Evolutionary conservation across 1,140 invertebrate species (phyloP), one percentile per base, ranked within the genome.

Genomic region (Drosophila mayri): DNA sequence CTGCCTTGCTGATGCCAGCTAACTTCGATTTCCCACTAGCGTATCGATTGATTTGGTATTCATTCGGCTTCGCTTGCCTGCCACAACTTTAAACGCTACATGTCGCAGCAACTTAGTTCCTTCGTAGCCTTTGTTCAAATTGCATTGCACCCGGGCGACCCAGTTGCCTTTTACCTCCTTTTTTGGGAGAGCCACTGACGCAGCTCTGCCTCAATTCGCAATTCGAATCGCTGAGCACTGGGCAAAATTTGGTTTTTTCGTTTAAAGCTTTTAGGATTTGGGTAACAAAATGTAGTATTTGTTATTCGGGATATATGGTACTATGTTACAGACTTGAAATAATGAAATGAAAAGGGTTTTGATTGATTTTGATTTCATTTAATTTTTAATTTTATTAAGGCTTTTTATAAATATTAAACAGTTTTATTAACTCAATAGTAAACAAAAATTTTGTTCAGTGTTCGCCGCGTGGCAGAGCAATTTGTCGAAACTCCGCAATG

Each of bases 11-110:
- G 54, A 37, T 79, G 37, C 60, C 52, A 60, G 22, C 44, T 57
- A 68, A 72, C 75, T 79, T 87, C 79, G 84, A 87, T 84, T 80
- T 72, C 52, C 76, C 79, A 59, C 71, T 66, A 88, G 79, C 83
- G 84, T 73, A 88, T 86, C 83, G 83, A 86, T 88, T 86, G 79
- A 67, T 70, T 88, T 59, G 65, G 62, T 64, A 82, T 86, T 82
- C 66, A 75, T 79, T 79, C 60, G 38, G 47, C 44, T 38, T 55
- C 47, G 43, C 22, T 67, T 22, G 32, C 37, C 35, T 44, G 55
- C 62, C 62, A 63, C 63, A 76, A 68, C 73, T 76, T 76, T 58
- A 76, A 76, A 68, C 49, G 50, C 74, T 37, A 76, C 58, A 78
- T 77, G 74, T 78, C 74, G 75, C 50, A 58, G 74, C 74, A 77